Evolutionary conservation across 2,113 vertebrate species (phyloP), one percentile per base, ranked within the genome.

Genomic region (Phylloscopus whistleri): DNA sequence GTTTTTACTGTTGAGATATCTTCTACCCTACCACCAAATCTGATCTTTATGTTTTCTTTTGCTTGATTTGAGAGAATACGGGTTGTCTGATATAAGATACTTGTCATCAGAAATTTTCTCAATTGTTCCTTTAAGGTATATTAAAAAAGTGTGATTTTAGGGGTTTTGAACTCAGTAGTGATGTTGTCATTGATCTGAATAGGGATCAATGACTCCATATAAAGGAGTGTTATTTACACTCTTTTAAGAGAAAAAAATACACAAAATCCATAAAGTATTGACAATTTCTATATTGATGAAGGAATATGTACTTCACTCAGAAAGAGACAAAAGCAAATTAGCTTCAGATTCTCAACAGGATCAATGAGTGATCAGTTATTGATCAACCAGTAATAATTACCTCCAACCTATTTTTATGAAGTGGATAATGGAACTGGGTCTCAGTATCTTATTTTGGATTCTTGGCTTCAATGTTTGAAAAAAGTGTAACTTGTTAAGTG

Each of bases 111-210:
- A 83, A 88, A 73, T 6, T 15, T 43, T 31, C 51, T 70, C 24
- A 53, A 21, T 18, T 56, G 7, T 23, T 80, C 11, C 49, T 58
- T 64, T 44, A 87, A 63, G 17, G 7, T 41, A 87, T 9, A 30
- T 9, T 9, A 0, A 52, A 78, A 82, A 64, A 8, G 8, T 84
- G 18, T 44, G 8, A 43, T 69, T 46, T 72, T 2, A 7, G 0
- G 5, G 0, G 0, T 3, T 63, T 78, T 85, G 49, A 63, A 74
- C 2, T 53, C 22, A 49, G 15, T 48, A 20, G 7, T 2, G 3
- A 41, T 64, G 51, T 56, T 48, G 6, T 7, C 41, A 53, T 27
- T 59, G 52, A 59, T 67, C 26, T 87, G 23, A 78, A 28, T 19
- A 18, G 14, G 18, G 15, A n/a, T n/a, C n/a, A n/a, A n/a, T n/a